Evolutionary conservation across 2,888 invertebrate species (phyloP).

Genomic region (Epistrophe eligans): DNA sequence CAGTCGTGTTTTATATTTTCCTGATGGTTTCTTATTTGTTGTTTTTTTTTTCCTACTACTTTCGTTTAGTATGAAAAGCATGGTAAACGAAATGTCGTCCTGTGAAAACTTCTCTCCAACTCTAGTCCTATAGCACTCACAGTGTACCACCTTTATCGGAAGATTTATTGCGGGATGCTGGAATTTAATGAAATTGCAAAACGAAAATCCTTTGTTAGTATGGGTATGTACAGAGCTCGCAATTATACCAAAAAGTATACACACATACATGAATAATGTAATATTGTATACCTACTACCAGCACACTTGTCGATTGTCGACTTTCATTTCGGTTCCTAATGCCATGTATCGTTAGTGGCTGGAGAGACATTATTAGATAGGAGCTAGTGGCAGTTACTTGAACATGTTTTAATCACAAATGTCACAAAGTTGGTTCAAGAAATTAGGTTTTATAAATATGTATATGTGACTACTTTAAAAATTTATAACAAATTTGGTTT

Average conservation of each 20-base stretch:
- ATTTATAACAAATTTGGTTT: too few species aligned
- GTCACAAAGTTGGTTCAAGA: neutral
- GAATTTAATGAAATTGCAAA: constrained; percentile 84
- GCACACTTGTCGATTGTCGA: constrained; percentile 70
- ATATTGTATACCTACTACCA: neutral
- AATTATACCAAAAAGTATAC: constrained; percentile 62
- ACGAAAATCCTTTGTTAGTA: constrained; percentile 82
- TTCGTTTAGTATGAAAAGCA: constrained; percentile 19
- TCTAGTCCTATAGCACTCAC: constrained; percentile 21
- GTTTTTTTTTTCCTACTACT: constrained; percentile 10
- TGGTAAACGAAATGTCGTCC: constrained; percentile 74
- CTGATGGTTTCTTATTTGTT: constrained; percentile 21
- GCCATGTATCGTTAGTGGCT: constrained; percentile 36
- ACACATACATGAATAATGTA: too few species aligned
- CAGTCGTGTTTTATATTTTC: constrained; percentile 71
- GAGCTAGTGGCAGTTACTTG: neutral
- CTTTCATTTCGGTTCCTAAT: constrained; percentile 70
- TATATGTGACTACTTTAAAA: too few species aligned
- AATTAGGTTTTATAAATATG: neutral
- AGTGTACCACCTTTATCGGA: constrained; percentile 75
- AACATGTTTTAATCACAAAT: neutral
- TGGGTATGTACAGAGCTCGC: constrained; percentile 41
- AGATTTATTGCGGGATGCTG: constrained; percentile 84
- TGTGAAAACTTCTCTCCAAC: constrained; percentile 56
- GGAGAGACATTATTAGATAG: constrained; percentile 5